A percentile compares a stretch with the other conserved stretches of the same genome.
phyloP scores from a whole-genome alignment of 1,140 invertebrate genomes.

The Centruroides sculpturatus region DNA sequence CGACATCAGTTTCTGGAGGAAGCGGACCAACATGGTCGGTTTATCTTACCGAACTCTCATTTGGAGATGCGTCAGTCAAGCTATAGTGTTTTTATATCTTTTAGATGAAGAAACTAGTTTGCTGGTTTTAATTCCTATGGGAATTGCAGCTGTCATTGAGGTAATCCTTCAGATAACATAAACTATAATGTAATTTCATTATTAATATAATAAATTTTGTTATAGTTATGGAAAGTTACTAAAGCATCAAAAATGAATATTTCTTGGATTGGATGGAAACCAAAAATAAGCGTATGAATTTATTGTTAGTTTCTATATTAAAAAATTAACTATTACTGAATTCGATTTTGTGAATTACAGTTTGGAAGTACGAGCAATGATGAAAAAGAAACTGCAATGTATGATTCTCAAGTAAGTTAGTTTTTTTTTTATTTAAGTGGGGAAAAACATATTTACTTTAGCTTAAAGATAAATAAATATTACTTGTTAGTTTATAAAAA shows the following conservation, averaged over 20 bases:
- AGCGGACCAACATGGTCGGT: slow-evolving; percentile 67
- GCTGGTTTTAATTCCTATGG: slow-evolving; percentile 72
- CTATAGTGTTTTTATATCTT: slow-evolving; percentile 86
- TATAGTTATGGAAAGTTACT: slow-evolving; percentile 74
- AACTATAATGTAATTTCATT: too few relatives aligned
- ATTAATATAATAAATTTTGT: too few relatives aligned
- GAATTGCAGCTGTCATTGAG: slow-evolving; percentile 73
- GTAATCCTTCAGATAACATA: too few relatives aligned
- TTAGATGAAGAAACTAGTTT: slow-evolving; percentile 84
- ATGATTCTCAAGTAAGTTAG: slow-evolving; percentile 51
- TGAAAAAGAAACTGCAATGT: slow-evolving; percentile 64
- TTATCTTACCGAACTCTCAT: slow-evolving; percentile 73
- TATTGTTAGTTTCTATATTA: too few relatives aligned
- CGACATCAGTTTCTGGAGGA: slow-evolving; percentile 88
- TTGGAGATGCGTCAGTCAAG: slow-evolving; percentile 86
- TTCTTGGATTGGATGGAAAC: background rate
- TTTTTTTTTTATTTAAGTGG: too few relatives aligned
- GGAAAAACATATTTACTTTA: too few relatives aligned
- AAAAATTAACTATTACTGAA: too few relatives aligned
- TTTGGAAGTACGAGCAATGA: slow-evolving; percentile 35
- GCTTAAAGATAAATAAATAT: too few relatives aligned
- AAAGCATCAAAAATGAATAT: slow-evolving; percentile 65
- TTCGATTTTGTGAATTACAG: slow-evolving; percentile 13
- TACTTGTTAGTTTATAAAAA: too few relatives aligned
- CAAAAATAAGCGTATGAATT: too few relatives aligned